Percentiles rank a stretch among this genome's conserved stretches.
phyloP scores from a whole-genome alignment of 2,113 vertebrate species.

The rabbit (Oryctolagus cuniculus) region DNA sequence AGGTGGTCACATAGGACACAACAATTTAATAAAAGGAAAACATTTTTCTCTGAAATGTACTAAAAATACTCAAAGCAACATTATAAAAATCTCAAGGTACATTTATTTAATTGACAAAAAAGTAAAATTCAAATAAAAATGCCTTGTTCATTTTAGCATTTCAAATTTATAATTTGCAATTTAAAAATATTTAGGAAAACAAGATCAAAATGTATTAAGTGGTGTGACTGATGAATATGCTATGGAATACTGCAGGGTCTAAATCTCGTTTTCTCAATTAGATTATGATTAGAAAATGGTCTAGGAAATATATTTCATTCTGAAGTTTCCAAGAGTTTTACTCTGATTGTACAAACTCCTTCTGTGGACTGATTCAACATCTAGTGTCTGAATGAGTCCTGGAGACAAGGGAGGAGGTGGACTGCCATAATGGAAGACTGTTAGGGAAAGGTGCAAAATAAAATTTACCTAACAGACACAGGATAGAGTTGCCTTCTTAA shows the following conservation, averaged over 20 bases:
- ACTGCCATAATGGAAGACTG: not conserved
- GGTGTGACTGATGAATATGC: not conserved
- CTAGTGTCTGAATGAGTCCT: not conserved
- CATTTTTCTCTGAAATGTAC: constrained; percentile 24
- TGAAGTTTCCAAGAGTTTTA: constrained; percentile 36
- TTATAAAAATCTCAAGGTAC: not conserved
- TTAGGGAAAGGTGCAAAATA: constrained; percentile 8
- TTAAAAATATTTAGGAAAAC: not conserved
- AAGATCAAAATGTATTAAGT: not conserved
- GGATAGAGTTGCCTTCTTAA: not conserved
- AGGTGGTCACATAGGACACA: not conserved
- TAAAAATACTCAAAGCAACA: constrained; percentile 50
- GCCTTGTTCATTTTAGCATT: not conserved
- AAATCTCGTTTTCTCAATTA: constrained; percentile 37
- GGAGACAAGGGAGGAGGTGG: not conserved
- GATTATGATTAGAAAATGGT: not conserved
- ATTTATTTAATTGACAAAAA: constrained; percentile 48
- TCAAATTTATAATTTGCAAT: too few relatives aligned
- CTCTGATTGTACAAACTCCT: not conserved
- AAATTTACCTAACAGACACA: not conserved
- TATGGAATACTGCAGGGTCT: not conserved
- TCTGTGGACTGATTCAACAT: not conserved
- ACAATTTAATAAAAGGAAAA: constrained; percentile 40
- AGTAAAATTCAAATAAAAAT: constrained; percentile 52
- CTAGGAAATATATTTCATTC: constrained; percentile 3